Conservation (phyloP, 2,888 invertebrate species). For the Dicranocentrus wangi region DNA sequence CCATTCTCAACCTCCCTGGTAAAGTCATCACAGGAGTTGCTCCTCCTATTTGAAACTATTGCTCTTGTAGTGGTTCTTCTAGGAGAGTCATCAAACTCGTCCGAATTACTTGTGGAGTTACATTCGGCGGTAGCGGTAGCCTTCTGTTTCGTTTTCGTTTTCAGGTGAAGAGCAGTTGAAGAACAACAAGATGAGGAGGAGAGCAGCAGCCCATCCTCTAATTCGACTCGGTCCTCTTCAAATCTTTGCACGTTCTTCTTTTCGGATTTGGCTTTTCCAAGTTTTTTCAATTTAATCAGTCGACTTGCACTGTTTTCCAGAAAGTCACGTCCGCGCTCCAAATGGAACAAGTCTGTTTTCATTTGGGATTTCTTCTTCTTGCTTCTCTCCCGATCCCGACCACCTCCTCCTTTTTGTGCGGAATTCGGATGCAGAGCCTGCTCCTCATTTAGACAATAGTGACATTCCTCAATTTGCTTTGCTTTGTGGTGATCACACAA, state of each 20-base stretch:
- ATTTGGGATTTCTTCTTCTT: not conserved
- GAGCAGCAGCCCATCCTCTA: conserved; percentile 19
- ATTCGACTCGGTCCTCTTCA: not conserved
- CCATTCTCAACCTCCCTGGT: not conserved
- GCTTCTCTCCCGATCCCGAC: not conserved
- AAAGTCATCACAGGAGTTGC: conserved; percentile 8
- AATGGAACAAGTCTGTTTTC: conserved; percentile 19
- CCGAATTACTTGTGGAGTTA: conserved; percentile 22
- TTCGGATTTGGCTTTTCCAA: conserved; percentile 28
- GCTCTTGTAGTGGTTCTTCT: not conserved
- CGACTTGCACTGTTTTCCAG: not conserved
- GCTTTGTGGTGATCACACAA: conserved; percentile 48
- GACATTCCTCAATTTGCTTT: conserved; percentile 54
- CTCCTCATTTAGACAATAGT: conserved; percentile 31
- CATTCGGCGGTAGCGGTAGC: not conserved
- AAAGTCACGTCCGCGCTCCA: conserved; percentile 38
- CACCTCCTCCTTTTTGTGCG: not conserved
- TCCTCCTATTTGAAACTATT: conserved; percentile 13
- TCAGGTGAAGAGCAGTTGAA: not conserved
- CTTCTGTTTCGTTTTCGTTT: conserved; percentile 11
- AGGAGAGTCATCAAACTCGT: conserved; percentile 27
- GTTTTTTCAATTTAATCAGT: conserved; percentile 50
- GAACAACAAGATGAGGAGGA: conserved; percentile 36
- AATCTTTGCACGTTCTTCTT: conserved; percentile 41
- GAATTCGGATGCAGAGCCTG: conserved; percentile 9